Conservation (phyloP, 2,888 invertebrate genomes). For the Capitulum mitella region DNA sequence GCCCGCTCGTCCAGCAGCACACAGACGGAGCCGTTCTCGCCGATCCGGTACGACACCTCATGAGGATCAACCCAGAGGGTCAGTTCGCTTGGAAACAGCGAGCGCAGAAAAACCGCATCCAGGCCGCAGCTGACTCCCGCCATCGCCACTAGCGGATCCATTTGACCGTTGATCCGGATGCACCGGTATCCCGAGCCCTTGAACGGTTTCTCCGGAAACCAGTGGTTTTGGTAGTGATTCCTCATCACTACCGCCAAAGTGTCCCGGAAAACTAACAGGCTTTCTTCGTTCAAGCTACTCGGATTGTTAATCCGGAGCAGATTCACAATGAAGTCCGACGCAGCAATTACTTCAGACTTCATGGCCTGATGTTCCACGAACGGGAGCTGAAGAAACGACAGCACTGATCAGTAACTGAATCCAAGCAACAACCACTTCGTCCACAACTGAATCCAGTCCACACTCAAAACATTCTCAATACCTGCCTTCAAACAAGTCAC, state of each 20-base stretch:
- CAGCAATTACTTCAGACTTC: constrained; percentile 50
- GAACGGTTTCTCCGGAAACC: constrained; percentile 64
- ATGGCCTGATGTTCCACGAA: constrained; percentile 38
- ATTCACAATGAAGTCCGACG: constrained; percentile 50
- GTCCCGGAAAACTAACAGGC: constrained; percentile 47
- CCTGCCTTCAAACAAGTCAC: no score
- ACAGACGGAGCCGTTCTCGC: constrained; percentile 58
- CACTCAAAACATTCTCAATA: no score
- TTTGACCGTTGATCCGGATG: constrained; percentile 61
- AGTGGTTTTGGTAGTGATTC: constrained; percentile 57
- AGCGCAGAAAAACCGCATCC: constrained; percentile 52
- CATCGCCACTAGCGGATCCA: constrained; percentile 59
- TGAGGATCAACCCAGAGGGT: constrained; percentile 70
- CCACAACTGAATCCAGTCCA: no score
- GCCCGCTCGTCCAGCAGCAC: constrained; percentile 48
- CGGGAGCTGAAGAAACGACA: neutral
- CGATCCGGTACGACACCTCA: constrained; percentile 61
- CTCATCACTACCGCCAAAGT: constrained; percentile 46
- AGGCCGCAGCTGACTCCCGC: constrained; percentile 59
- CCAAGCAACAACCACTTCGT: no score
- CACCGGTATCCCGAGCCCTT: constrained; percentile 65
- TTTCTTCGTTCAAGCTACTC: constrained; percentile 39
- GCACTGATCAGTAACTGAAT: no score
- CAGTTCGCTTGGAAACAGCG: constrained; percentile 58
- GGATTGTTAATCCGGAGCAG: constrained; percentile 43